phyloP scores from a whole-genome alignment of 2,888 invertebrate species.

The Melanophora roralis region DNA sequence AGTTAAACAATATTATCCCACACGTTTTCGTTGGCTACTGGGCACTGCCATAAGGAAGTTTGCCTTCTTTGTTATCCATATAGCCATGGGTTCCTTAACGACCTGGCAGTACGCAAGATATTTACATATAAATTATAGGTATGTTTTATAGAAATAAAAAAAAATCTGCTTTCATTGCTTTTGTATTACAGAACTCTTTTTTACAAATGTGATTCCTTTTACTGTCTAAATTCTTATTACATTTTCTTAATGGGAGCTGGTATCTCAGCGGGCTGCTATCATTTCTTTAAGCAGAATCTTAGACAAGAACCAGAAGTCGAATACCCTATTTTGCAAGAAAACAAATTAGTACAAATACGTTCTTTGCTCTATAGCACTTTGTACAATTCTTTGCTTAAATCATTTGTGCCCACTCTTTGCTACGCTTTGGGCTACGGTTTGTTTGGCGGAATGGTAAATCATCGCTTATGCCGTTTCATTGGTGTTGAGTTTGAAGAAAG shows the following conservation, averaged over 20 bases:
- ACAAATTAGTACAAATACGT: conserved; percentile 83
- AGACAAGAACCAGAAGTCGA: conserved; percentile 77
- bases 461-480: conserved; percentile 79
- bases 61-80: conserved; percentile 78
- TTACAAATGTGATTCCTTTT: conserved; percentile 68
- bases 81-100: conserved; percentile 82
- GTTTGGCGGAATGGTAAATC: conserved; percentile 80
- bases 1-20: conserved; percentile 81
- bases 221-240: conserved; percentile 83
- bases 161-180: not conserved
- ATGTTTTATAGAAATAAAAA: conserved; percentile 69
- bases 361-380: conserved; percentile 80
- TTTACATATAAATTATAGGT: conserved; percentile 80
- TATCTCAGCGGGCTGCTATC: conserved; percentile 82
- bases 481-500: conserved; percentile 75
- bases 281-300: conserved; percentile 70
- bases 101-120: conserved; percentile 84
- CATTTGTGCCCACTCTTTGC: conserved; percentile 81
- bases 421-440: conserved; percentile 82
- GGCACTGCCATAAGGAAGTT: conserved; percentile 82
- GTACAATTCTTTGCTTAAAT: conserved; percentile 80
- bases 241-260: conserved; percentile 84
- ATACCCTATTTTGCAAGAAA: conserved; percentile 85
- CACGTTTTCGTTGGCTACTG: conserved; percentile 83
- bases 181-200: conserved; percentile 63